Conservation (phyloP, 1,140 invertebrate genomes). For the Archegozetes longisetosus region DNA sequence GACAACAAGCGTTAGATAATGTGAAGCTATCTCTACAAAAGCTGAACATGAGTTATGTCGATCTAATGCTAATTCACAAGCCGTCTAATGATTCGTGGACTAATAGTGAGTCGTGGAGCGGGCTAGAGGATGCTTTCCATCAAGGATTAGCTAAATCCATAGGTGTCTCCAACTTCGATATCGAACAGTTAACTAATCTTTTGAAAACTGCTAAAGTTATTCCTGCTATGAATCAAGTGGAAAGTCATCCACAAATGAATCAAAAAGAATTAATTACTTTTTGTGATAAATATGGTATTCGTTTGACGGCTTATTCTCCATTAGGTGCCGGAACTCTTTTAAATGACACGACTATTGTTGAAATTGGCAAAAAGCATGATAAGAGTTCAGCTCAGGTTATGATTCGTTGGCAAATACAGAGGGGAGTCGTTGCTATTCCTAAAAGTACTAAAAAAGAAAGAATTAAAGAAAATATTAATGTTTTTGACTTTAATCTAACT, state of each 20-base stretch:
- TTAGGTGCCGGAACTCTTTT: conserved; percentile 34
- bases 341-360: conserved; percentile 46
- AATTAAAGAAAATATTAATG: no score
- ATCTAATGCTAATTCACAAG: conserved; percentile 69
- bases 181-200: conserved; percentile 56
- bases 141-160: conserved; percentile 54
- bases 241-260: conserved; percentile 25
- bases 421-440: conserved; percentile 54
- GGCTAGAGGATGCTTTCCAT: conserved; percentile 23
- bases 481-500: no score
- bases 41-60: conserved; percentile 56
- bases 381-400: conserved; percentile 47
- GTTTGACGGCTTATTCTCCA: conserved; percentile 32
- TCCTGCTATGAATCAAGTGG: conserved; percentile 21
- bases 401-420: no score
- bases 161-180: conserved; percentile 80
- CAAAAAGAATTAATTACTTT: conserved; percentile 24
- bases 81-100: conserved; percentile 44
- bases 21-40: conserved; percentile 45
- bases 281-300: conserved; percentile 25
- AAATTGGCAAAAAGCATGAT: conserved; percentile 43
- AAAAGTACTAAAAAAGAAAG: conserved; percentile 50
- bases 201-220: conserved; percentile 6
- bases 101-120: conserved; percentile 14
- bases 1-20: no score